Base-by-base conservation (phyloP, 2,113 vertebrate species). In the Cettia cetti region DNA sequence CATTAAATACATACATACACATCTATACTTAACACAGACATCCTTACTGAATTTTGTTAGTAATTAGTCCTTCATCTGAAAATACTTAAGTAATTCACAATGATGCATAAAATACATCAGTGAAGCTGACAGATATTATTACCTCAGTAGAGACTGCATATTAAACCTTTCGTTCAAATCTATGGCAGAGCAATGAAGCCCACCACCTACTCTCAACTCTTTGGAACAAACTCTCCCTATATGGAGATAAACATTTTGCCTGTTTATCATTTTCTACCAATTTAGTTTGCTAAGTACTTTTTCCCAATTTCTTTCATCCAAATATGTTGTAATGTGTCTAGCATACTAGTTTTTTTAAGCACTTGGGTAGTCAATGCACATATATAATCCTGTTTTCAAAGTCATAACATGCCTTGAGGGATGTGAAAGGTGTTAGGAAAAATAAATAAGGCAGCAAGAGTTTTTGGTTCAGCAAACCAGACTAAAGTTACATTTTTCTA, bases 401-500 rank as follows among this genome's bases (percentile, higher is more conserved):
- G 93, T 80, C 94, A 45, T 71, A 95, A 95, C 45, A 6, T 64
- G 94, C 94, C 94, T 96, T 92, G 53, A 95, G 90, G 94, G 90
- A 94, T 84, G 76, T 86, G 93, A 94, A 96, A 96, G 88, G 93
- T 93, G 94, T 94, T 94, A 94, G 85, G 93, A 96, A 96, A 97
- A 97, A 95, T 92, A 96, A 96, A 86, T 81, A 93, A 96, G 92
- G 92, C 90, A 92, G 87, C 44, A 90, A 88, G 75, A 95, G 79
- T 19, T 88, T 94, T 86, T 86, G 27, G 50, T 91, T 93, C 79
- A 95, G 90, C 72, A 82, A 94, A 66, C 27, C 82, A 86, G 76
- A 61, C 85, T 78, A 7, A 92, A 93, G 88, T 94, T 83, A 90
- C 54, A 40, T 89, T 97, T 92, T 93, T 92, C 52, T 82, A 86